Evolutionary conservation across 1,140 invertebrate genomes (phyloP).

Genomic region (Manduca sexta): DNA sequence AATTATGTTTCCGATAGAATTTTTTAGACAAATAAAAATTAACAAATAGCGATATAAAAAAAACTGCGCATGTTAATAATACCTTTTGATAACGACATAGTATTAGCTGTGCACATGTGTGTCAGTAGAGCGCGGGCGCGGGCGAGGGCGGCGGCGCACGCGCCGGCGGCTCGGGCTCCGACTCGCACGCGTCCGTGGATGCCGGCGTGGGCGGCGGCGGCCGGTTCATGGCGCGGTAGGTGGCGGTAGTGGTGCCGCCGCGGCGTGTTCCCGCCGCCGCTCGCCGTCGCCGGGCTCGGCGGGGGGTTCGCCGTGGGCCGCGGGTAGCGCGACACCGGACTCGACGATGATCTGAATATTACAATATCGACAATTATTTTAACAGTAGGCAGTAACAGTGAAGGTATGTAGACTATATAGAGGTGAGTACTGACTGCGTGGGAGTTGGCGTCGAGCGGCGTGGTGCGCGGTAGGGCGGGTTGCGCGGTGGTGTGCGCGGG

Average conservation of each 20-base stretch:
- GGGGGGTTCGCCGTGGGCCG: constrained; percentile 93
- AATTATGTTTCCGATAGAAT: too few relatives aligned
- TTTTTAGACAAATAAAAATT: too few relatives aligned
- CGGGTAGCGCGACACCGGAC: constrained; percentile 76
- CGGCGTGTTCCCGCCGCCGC: constrained; percentile 83
- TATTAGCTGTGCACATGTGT: not conserved
- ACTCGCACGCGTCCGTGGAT: constrained; percentile 94
- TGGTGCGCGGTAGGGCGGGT: constrained; percentile 1
- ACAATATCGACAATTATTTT: not conserved
- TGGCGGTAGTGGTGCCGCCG: constrained; percentile 83
- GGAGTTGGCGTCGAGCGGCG: constrained; percentile 22
- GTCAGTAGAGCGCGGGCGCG: constrained; percentile 75
- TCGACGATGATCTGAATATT: constrained; percentile 34
- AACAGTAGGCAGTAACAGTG: not conserved
- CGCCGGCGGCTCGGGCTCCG: constrained; percentile 79
- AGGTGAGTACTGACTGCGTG: constrained; percentile 30
- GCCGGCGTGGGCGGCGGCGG: constrained; percentile 95
- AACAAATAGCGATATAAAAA: too few relatives aligned
- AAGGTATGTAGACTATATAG: not conserved
- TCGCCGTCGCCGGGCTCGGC: constrained; percentile 83
- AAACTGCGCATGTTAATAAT: too few relatives aligned
- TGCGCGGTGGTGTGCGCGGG: constrained; percentile 8
- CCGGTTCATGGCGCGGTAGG: constrained; percentile 85
- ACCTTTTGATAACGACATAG: too few relatives aligned
- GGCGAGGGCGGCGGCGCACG: constrained; percentile 91